A percentile compares a stretch with the other conserved stretches of the same genome.
phyloP scores from a whole-genome alignment of 2,797 vertebrate genomes.

The Schizopygopsis malacanthus region DNA sequence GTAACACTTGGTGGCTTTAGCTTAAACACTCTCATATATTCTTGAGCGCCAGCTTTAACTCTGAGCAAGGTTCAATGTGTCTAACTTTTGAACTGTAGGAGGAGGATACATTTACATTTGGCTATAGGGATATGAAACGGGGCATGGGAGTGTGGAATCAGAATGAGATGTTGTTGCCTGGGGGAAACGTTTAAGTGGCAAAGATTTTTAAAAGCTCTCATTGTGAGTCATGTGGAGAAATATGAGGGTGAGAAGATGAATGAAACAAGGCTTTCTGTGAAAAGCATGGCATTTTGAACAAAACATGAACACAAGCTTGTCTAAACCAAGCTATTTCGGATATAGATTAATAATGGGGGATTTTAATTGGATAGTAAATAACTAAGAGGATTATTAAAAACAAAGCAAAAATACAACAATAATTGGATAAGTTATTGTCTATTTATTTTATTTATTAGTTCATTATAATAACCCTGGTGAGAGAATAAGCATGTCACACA shows the following conservation, averaged over 20 bases:
- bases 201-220: constrained; percentile 16
- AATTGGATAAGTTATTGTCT: too few species aligned
- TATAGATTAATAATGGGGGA: background rate
- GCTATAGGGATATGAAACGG: constrained; percentile 10
- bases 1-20: constrained; percentile 20
- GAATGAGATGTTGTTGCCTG: constrained; percentile 26
- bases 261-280: background rate
- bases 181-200: constrained; percentile 18
- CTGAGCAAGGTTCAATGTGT: constrained; percentile 22
- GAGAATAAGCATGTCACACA: too few species aligned
- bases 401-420: too few species aligned
- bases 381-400: too few species aligned
- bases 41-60: constrained; percentile 23
- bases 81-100: constrained; percentile 24
- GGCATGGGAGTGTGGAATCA: constrained; percentile 24
- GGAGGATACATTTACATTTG: constrained; percentile 23
- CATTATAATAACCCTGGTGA: too few species aligned
- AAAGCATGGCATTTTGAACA: background rate
- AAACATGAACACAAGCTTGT: background rate
- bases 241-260: constrained; percentile 5
- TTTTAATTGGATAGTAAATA: too few species aligned
- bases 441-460: too few species aligned
- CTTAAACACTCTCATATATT: constrained; percentile 10
- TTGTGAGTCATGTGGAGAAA: constrained; percentile 22
- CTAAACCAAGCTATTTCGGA: background rate